These are phyloP conservation scores for Nymphalis io DNA, from an alignment of 1,140 invertebrate species.

Conservation along the genomic window DNA sequence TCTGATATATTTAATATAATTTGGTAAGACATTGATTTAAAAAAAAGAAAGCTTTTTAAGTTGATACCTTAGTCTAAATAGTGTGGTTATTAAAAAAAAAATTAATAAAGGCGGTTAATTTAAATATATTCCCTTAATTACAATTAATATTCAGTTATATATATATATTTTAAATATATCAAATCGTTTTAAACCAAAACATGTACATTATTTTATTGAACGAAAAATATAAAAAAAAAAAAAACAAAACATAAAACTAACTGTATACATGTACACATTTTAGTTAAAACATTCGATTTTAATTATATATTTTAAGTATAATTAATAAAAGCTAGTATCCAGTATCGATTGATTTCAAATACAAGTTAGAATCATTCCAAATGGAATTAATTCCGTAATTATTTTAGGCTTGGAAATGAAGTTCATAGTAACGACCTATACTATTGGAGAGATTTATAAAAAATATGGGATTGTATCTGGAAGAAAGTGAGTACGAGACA, in stretches of 20 bases:
- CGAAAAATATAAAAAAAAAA: no score
- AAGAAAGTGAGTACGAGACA: no score
- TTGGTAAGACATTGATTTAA: no score
- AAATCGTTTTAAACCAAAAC: neutral
- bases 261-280: neutral
- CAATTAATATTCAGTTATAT: neutral
- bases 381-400: neutral
- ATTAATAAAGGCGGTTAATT: neutral
- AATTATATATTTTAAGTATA: conserved; percentile 4
- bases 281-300: neutral
- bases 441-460: no score
- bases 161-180: neutral
- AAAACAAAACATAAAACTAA: conserved; percentile 1
- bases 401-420: neutral
- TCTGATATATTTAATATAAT: no score
- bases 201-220: neutral
- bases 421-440: neutral
- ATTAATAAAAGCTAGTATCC: neutral
- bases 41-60: no score
- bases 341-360: neutral
- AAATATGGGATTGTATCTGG: no score
- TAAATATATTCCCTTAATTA: neutral
- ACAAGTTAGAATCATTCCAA: neutral
- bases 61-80: no score
- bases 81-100: neutral